These are phyloP conservation scores for Oreocharis arfaki DNA, from an alignment of 2,113 vertebrate species.

Conservation along the genomic window DNA sequence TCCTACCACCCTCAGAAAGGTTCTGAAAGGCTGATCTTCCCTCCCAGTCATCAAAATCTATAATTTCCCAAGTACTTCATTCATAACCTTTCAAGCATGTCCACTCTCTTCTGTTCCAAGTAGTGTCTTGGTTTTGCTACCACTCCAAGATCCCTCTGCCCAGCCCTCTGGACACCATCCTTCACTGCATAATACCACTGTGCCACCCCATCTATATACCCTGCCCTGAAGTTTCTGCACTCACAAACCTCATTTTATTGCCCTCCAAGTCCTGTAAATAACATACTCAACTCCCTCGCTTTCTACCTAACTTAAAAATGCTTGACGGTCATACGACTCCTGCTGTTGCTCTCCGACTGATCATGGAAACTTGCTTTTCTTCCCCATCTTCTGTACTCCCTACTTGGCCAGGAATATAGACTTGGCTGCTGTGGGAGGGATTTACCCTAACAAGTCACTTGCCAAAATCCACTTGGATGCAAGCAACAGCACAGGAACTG, in stretches of 20 bases:
- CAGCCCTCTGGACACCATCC: fast-evolving
- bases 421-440: not conserved
- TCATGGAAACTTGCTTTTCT: not conserved
- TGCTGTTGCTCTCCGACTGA: not conserved
- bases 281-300: not conserved
- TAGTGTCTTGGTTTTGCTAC: not conserved
- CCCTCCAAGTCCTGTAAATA: not conserved
- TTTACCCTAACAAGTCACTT: not conserved
- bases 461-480: not conserved
- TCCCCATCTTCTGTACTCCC: not conserved
- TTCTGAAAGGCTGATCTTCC: not conserved
- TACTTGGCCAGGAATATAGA: not conserved
- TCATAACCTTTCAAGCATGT: not conserved
- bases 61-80: not conserved
- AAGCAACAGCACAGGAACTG: not conserved
- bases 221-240: not conserved
- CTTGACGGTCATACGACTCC: not conserved
- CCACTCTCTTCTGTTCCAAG: not conserved
- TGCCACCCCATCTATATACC: not conserved
- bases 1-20: not conserved
- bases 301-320: not conserved
- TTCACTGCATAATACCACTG: not conserved
- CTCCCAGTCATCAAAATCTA: not conserved
- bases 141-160: not conserved
- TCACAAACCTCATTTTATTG: not conserved